phyloP scores from a whole-genome alignment of 2,888 invertebrate species.

The Apamea monoglypha region DNA sequence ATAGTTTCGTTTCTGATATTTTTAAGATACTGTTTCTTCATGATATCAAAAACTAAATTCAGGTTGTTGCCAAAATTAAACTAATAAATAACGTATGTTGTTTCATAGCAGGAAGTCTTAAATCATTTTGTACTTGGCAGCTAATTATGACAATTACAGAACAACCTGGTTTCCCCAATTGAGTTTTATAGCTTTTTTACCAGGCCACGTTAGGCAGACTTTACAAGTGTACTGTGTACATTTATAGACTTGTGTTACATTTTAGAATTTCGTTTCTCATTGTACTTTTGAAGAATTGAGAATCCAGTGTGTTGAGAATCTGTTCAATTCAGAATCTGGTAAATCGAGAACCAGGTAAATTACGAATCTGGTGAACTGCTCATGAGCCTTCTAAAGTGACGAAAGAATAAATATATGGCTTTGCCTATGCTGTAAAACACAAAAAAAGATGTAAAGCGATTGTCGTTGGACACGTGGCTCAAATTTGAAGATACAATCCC shows the following conservation, averaged over 20 bases:
- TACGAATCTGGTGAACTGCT: too few species aligned
- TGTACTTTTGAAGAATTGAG: too few species aligned
- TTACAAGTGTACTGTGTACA: background rate
- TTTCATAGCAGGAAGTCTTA: slow-evolving; percentile 26
- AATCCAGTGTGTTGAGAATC: too few species aligned
- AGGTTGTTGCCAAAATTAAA: slow-evolving; percentile 13
- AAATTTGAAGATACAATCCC: background rate
- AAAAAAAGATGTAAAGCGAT: background rate
- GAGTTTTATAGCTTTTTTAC: slow-evolving; percentile 39
- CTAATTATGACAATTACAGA: slow-evolving; percentile 30
- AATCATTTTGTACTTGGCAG: slow-evolving; percentile 31
- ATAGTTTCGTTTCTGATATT: background rate
- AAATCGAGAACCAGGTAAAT: too few species aligned
- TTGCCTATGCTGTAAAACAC: background rate
- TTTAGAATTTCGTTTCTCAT: too few species aligned
- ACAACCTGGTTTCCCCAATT: slow-evolving; percentile 42
- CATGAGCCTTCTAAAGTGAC: slow-evolving; percentile 1
- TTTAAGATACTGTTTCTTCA: background rate
- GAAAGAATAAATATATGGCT: background rate
- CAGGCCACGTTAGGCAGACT: background rate
- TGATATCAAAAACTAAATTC: background rate
- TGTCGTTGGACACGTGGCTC: background rate
- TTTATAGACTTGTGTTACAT: too few species aligned
- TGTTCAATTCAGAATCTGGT: too few species aligned
- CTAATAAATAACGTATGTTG: background rate